Evolutionary conservation across 1,140 invertebrate species (phyloP).

Genomic region (Aphelinus atriplicis): DNA sequence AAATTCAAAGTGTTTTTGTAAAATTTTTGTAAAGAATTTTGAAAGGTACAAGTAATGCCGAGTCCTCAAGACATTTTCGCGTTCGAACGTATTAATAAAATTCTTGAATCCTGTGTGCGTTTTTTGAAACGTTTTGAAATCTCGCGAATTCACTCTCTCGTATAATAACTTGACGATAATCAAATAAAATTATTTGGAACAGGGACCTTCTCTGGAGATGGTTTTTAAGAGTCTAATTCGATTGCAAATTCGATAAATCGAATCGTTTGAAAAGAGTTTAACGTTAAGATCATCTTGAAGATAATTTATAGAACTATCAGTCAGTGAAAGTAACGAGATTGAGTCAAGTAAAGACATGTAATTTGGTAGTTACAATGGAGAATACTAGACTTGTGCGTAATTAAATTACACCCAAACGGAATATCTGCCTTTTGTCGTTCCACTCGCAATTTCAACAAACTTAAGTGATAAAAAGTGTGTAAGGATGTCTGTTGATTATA

Average conservation of each 20-base stretch:
- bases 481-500: too few species aligned
- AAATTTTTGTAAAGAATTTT: constrained; percentile 34
- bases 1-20: constrained; percentile 21
- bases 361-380: not conserved
- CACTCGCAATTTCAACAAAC: constrained; percentile 38
- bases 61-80: constrained; percentile 19
- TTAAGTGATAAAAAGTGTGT: too few species aligned
- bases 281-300: too few species aligned
- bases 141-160: not conserved
- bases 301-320: constrained; percentile 43
- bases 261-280: too few species aligned
- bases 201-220: too few species aligned
- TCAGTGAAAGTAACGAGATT: constrained; percentile 51
- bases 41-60: not conserved
- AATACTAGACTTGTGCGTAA: not conserved
- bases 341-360: constrained; percentile 28
- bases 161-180: constrained; percentile 4
- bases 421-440: constrained; percentile 46
- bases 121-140: constrained; percentile 24
- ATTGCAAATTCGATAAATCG: too few species aligned
- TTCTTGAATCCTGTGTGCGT: constrained; percentile 20
- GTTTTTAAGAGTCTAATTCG: too few species aligned
- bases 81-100: constrained; percentile 1
- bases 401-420: constrained; percentile 17
- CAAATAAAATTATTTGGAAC: constrained; percentile 10